Percentiles rank a stretch among this genome's conserved stretches.
phyloP scores from a whole-genome alignment of 2,888 invertebrate species.

The Argynnis bischoffii region DNA sequence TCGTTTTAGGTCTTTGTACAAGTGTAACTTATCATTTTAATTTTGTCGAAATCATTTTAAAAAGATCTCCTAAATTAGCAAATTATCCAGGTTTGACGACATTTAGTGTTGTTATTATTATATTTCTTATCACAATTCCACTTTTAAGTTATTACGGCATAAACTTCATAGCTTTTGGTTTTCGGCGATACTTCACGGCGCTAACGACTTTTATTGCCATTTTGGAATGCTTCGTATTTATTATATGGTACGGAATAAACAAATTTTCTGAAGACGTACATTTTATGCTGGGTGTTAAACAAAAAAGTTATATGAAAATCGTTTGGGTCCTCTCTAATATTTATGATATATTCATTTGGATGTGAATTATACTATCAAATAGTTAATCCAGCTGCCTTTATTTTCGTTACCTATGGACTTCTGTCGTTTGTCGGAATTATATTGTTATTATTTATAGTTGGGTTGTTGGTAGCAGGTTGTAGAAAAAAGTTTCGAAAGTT shows the following conservation, averaged over 20 bases:
- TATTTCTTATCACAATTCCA: conserved; percentile 60
- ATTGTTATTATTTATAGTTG: conserved; percentile 37
- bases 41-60: conserved; percentile 51
- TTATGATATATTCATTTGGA: conserved; percentile 51
- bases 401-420: conserved; percentile 28
- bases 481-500: conserved; percentile 45
- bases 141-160: conserved; percentile 53
- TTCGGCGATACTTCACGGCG: conserved; percentile 46
- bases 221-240: conserved; percentile 60
- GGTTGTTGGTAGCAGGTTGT: conserved; percentile 48
- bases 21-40: conserved; percentile 52
- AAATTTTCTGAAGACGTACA: conserved; percentile 73
- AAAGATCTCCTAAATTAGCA: conserved; percentile 46
- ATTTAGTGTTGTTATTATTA: conserved; percentile 42
- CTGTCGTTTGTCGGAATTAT: conserved; percentile 28
- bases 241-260: conserved; percentile 65
- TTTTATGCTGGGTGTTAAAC: conserved; percentile 72
- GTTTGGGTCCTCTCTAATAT: conserved; percentile 50
- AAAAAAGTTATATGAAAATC: conserved; percentile 56
- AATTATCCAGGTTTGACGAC: conserved; percentile 56
- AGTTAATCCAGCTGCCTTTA: neutral
- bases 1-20: conserved; percentile 49
- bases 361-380: conserved; percentile 45
- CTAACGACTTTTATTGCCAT: conserved; percentile 50
- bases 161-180: conserved; percentile 43